Percentiles rank a stretch among this genome's conserved stretches.
Conservation (phyloP, 2,797 vertebrate genomes). For the Pristis pectinata region DNA sequence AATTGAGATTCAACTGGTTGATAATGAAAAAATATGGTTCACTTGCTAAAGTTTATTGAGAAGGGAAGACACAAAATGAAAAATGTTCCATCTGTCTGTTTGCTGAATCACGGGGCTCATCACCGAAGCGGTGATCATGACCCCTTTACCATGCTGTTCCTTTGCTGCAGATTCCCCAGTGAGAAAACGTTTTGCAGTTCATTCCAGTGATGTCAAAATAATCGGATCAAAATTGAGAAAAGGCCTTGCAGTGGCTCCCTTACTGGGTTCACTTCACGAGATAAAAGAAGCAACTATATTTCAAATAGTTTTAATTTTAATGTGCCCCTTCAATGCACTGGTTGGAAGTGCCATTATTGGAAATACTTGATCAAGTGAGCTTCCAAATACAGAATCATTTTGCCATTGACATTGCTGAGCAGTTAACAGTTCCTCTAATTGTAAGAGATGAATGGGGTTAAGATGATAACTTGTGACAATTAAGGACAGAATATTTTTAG, state of each 20-base stretch:
- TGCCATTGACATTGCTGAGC: not conserved
- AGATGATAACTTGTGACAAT: conserved; percentile 8
- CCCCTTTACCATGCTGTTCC: conserved; percentile 48
- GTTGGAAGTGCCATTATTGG: not conserved
- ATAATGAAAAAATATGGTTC: conserved; percentile 48
- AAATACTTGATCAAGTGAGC: not conserved
- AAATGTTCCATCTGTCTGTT: conserved; percentile 53
- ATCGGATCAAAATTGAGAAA: conserved; percentile 52
- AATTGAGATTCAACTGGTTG: conserved; percentile 39
- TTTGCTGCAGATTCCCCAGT: conserved; percentile 48
- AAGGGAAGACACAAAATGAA: conserved; percentile 56
- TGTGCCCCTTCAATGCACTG: not conserved
- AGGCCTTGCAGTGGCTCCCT: conserved; percentile 44
- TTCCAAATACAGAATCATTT: not conserved
- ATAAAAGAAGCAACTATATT: conserved; percentile 42
- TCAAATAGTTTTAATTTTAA: conserved; percentile 40
- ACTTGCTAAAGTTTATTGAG: conserved; percentile 51
- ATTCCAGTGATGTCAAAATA: conserved; percentile 60
- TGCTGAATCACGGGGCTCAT: conserved; percentile 50
- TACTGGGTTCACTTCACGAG: conserved; percentile 44
- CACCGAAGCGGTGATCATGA: conserved; percentile 47
- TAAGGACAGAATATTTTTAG: not conserved
- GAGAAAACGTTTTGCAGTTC: conserved; percentile 50
- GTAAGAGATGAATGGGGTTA: not conserved
- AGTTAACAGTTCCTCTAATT: not conserved